phyloP scores from a whole-genome alignment of 1,140 invertebrate genomes.

The Orussus abietinus region DNA sequence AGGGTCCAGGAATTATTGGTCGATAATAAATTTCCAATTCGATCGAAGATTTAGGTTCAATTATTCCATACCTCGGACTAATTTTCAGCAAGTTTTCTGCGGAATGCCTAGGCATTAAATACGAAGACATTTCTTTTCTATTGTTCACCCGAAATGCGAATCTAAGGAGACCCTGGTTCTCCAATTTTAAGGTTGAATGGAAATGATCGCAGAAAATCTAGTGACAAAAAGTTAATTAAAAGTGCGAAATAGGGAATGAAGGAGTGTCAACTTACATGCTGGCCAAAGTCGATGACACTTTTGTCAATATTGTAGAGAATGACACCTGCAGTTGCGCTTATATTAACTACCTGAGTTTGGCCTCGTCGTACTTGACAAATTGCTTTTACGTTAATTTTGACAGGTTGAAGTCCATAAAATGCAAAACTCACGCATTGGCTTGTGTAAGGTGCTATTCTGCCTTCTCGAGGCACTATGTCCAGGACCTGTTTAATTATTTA shows the following conservation, averaged over 20 bases:
- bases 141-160: constrained; percentile 9
- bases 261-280: constrained; percentile 37
- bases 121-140: too few species aligned
- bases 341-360: constrained; percentile 30
- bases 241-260: too few species aligned
- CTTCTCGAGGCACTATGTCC: constrained; percentile 36
- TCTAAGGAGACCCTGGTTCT: constrained; percentile 11
- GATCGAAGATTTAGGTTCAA: constrained; percentile 25
- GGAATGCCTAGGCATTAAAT: too few species aligned
- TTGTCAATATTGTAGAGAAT: constrained; percentile 39
- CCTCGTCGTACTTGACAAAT: constrained; percentile 44
- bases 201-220: constrained; percentile 26
- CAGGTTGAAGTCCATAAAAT: constrained; percentile 38
- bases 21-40: constrained; percentile 23
- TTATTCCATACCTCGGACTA: constrained; percentile 22
- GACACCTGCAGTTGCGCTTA: constrained; percentile 37
- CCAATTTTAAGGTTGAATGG: constrained; percentile 8
- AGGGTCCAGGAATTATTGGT: constrained; percentile 32
- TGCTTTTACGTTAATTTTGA: constrained; percentile 26
- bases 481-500: constrained; percentile 25
- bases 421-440: constrained; percentile 33
- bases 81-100: constrained; percentile 28
- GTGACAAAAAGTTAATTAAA: constrained; percentile 1
- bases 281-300: constrained; percentile 41
- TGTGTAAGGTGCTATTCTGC: constrained; percentile 42